Percentiles rank a stretch among this genome's conserved stretches.
Conservation (phyloP, 2,113 vertebrate species). For the Cololabis saira region DNA sequence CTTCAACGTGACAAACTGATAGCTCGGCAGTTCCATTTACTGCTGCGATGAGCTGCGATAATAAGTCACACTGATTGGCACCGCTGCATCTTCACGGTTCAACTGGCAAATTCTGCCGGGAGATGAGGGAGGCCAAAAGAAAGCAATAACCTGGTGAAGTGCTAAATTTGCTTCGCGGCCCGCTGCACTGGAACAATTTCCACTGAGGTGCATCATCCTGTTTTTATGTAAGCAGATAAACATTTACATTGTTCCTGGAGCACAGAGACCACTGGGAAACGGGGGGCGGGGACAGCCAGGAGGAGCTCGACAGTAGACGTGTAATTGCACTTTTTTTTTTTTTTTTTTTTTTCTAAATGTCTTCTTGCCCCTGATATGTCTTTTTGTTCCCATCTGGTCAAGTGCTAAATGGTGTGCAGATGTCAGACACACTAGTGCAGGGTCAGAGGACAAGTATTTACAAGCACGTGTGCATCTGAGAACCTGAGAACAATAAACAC, state of each 20-base stretch:
- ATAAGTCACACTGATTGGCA: slow-evolving; percentile 26
- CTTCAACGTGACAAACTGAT: no score
- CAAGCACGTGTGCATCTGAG: slow-evolving; percentile 44
- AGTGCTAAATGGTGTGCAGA: slow-evolving; percentile 34
- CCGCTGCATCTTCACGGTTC: slow-evolving; percentile 11
- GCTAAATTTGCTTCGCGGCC: background rate
- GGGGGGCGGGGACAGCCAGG: background rate
- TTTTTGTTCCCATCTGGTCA: background rate
- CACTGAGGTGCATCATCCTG: background rate
- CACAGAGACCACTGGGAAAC: background rate
- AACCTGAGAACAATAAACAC: slow-evolving; percentile 48
- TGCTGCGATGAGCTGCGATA: background rate
- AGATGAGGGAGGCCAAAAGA: background rate
- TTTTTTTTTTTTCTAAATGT: slow-evolving; percentile 9
- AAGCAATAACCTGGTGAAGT: background rate
- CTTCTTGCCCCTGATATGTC: slow-evolving; percentile 1
- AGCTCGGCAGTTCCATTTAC: no score
- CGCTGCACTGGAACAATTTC: background rate
- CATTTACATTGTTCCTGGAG: no score
- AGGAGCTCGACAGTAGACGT: no score
- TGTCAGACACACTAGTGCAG: slow-evolving; percentile 36
- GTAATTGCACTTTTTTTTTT: no score
- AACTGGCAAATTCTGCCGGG: background rate
- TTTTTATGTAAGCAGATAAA: no score
- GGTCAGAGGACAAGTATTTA: slow-evolving; percentile 74